These are phyloP conservation scores for Montipora efflorescens DNA, from an alignment of 64 coral and sea anemone species.

Conservation along the genomic window DNA sequence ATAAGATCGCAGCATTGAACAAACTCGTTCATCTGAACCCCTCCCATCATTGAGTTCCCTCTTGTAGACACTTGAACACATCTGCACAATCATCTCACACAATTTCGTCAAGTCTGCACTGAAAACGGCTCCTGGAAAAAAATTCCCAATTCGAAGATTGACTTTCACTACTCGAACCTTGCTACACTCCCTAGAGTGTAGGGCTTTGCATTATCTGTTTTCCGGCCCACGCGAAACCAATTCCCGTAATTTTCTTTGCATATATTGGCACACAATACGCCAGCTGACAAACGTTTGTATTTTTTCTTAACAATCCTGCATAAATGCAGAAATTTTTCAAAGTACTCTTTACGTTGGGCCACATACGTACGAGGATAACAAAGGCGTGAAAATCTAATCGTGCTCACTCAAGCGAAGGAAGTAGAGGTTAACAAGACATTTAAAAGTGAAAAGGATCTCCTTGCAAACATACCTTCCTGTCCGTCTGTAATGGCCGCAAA, in stretches of 20 bases:
- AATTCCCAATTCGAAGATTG: too few species aligned
- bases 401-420: neutral
- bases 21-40: constrained; percentile 4
- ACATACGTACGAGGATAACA: neutral
- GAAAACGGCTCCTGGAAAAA: neutral
- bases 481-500: neutral
- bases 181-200: too few species aligned
- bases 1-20: neutral
- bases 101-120: neutral
- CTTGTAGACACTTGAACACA: constrained; percentile 14
- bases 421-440: neutral
- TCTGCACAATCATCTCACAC: constrained; percentile 19
- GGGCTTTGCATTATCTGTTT: too few species aligned
- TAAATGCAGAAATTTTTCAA: neutral
- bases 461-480: neutral
- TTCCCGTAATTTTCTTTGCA: neutral
- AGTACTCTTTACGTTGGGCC: too few species aligned
- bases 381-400: neutral
- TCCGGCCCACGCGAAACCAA: neutral
- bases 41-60: neutral
- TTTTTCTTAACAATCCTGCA: neutral
- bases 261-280: neutral
- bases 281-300: neutral
- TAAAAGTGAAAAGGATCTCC: neutral
- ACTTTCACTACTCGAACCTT: too few species aligned